Evolutionary conservation across 2,113 vertebrate genomes (phyloP), one percentile per base, ranked within the genome.

Genomic region (Equus przewalskii): DNA sequence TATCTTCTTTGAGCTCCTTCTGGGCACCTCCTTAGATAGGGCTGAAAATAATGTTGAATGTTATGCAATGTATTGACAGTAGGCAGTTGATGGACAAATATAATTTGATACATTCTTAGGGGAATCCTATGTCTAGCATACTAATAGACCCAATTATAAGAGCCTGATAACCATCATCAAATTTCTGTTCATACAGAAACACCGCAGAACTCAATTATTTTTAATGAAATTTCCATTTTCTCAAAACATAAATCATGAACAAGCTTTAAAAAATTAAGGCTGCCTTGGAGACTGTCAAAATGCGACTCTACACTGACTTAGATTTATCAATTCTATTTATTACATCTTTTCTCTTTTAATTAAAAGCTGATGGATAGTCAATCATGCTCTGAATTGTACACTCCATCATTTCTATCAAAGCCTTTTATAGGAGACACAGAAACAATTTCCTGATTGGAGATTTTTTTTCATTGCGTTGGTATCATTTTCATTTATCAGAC

Each of bases 211-310:
- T 60, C 46, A 91, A 80, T 80, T 91, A 95, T 58, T 96, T 97
- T 97, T 67, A 95, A 92, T 92, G 46, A 91, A 89, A 90, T 96
- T 72, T 21, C 28, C 26, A 80, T 13, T 94, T 95, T 95, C 56
- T 87, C 14, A 93, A 95, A 80, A 60, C 64, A 91, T 89, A 90
- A 80, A 94, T 97, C 94, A 95, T 87, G 36, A 84, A 79, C 49
- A 96, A 96, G 44, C 44, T 81, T 86, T 49, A 36, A 87, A 89
- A 94, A 95, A 51, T 86, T 56, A 83, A 88, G 33, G 14, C 1
- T 95, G 75, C 36, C 33, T 81, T 89, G 51, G 79, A 82, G 84
- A 80, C 33, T 84, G 36, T 97, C 44, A 97, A 80, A 86, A 90
- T 91, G 56, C 33, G 80, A 72, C 28, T 92, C 24, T 94, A 36